Evolutionary conservation across 2,888 invertebrate genomes (phyloP), one percentile per base, ranked within the genome.

Genomic region (Iselma pallidipennis): DNA sequence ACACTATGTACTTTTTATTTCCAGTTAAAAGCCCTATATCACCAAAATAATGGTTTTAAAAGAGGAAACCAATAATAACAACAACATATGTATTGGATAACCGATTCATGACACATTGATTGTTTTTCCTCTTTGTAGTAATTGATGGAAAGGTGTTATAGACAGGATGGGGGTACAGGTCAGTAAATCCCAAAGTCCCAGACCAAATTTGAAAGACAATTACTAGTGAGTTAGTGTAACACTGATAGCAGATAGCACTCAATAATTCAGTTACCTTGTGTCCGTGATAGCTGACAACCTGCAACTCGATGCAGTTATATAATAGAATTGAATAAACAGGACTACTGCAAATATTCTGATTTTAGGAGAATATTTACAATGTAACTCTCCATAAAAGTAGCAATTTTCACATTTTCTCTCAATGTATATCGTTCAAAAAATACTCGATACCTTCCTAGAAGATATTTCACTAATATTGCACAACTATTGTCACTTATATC

Each of bases 181-280:
- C 74, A 69, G 65, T 67, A 63, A 71, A 63, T 80, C 80, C 80
- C 80, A 65, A 73, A 75, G 73, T 79, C 80, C 81, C 80, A 69
- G 71, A 76, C 74, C 80, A 76, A 80, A 81, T 80, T 80, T 80
- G 77, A 78, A 78, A 80, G 79, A 80, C 80, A 80, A 80, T 80
- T 80, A 79, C 78, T 73, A 74, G 73, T 71, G 75, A 78, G 76
- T 77, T 75, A 76, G 73, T 73, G 77, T 16, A 49, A 31, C 75
- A 75, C 74, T 72, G 78, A 75, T 73, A 74, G 75, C 71, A 75
- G 77, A 76, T 77, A 75, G 66, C 76, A 74, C 74, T 69, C 75
- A 74, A 76, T 79, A 80, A 80, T 79, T 78, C 71, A 76, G 78
- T 80, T 80, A 80, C 77, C 78, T 29, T 45, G 25, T 55, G 25